Base-by-base conservation (phyloP, 2,113 vertebrate genomes). In the Stegastes partitus region DNA sequence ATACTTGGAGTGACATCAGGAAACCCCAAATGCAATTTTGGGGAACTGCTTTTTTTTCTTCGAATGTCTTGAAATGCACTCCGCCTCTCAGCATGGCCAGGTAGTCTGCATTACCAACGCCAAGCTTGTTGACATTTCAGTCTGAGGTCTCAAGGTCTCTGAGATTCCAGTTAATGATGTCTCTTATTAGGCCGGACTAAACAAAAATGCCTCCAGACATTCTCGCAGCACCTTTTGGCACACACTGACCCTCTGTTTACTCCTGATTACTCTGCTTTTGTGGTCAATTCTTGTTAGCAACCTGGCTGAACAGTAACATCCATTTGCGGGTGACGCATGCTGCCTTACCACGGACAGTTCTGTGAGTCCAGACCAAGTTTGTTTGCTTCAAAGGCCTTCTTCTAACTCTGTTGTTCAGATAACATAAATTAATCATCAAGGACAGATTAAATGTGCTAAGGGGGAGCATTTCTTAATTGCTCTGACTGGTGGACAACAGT, bases 381-480 rank as follows among this genome's bases (percentile, higher is more conserved):
- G 15, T 67, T 42, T 45, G 28, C 25, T 54, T 57, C 45, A 5
- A 44, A 72, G 47, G 77, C 23, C 23, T 31, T 65, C 51, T 5
- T 34, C 31, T 34, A 28, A 49, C 45, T 44, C 28, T 47, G 56
- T 50, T 45, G 12, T 26, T 79, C 28, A 45, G 42, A 49, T 39
- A 44, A 58, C 56, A 57, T 54, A 22, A 79, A 83, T 83, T 18
- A 84, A 71, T 76, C 31, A 83, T 69, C 28, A 51, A 63, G 25
- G 31, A 34, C 31, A 9, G 31, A 34, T 34, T 34, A 34, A 34
- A 28, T 28, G 26, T 28, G 26, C 26, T 28, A 28, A 34, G 31
- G 31, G 31, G 31, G 31, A 74, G 39, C 10, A 6, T 4, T 25
- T 76, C 28, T 25, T 11, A 16, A 3, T 14, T 47, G 49, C 3